Base-by-base conservation (phyloP, 2,888 invertebrate species). In the Metellina segmentata region DNA sequence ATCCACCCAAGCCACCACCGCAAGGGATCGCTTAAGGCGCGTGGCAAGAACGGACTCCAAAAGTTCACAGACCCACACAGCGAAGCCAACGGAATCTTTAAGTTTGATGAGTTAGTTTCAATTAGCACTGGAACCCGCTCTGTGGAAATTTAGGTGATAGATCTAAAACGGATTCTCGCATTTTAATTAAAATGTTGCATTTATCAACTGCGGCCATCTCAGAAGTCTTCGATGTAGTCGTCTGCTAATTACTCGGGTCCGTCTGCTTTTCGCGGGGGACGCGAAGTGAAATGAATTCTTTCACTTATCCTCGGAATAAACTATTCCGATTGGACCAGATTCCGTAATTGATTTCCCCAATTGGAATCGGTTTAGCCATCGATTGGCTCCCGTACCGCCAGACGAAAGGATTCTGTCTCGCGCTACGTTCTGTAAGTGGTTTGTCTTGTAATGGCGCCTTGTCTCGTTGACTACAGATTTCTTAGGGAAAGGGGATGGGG, bases 181-280 rank as follows among this genome's bases (percentile, higher is more conserved):
- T 61, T 85, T 85, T 85, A 75, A 85, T 85, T 85, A 75, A 85
- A 85, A 61, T 74, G 61, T 34, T 74, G 52, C 34, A 74, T 85
- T 74, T 53, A 75, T 85, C 85, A 85, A 75, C 53, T 75, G n/a
- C 77, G 48, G 34, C 13, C 52, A 19, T 34, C 19, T 79, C 72
- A 16, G 51, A 77, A 52, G n/a, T n/a, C 7, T 9, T 16, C 74
- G 74, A 48, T 74, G 77, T 49, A 34, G 53, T 8, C 74, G 74
- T 11, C 74, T n/a, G 75, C 75, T 85, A 85, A 85, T 85, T 85
- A 75, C 85, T 61, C 6, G 48, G 53, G 52, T 74, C 51, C 70
- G 52, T 34, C 53, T 52, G 34, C 79, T 79, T 79, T 61, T 20
- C 61, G 77, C 11, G 49, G 72, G 82, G 19, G 52, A 72, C 69